Conservation (phyloP, 1,140 invertebrate species). For the Drosophila teissieri region DNA sequence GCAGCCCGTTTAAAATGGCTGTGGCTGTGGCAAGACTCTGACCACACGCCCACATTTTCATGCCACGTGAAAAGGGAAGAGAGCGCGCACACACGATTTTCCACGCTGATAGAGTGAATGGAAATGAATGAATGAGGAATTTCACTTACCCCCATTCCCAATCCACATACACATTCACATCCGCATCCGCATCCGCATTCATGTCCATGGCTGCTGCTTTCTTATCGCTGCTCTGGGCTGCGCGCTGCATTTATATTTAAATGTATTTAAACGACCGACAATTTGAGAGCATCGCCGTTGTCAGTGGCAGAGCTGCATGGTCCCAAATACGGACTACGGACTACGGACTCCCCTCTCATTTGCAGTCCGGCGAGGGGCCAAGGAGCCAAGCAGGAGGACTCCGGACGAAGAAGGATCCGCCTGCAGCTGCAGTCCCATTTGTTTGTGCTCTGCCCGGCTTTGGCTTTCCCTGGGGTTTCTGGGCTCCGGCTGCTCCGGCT, state of each 20-base stretch:
- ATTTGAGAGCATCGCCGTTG: constrained; percentile 77
- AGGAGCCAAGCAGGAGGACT: constrained; percentile 18
- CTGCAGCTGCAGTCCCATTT: constrained; percentile 47
- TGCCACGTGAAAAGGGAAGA: background rate
- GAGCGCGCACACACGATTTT: constrained; percentile 45
- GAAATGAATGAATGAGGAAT: constrained; percentile 76
- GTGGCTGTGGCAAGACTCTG: constrained; percentile 63
- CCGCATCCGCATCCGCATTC: constrained; percentile 28
- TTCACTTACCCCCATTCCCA: constrained; percentile 56
- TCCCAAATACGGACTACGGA: background rate
- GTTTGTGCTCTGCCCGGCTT: constrained; percentile 65
- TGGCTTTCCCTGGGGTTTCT: constrained; percentile 23
- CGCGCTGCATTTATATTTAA: constrained; percentile 78
- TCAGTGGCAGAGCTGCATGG: constrained; percentile 36
- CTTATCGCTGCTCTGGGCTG: constrained; percentile 59
- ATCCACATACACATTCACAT: constrained; percentile 8
- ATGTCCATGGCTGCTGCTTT: constrained; percentile 46
- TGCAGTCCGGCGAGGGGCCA: constrained; percentile 48
- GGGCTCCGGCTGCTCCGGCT: constrained; percentile 43
- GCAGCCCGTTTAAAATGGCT: constrained; percentile 63
- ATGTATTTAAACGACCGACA: constrained; percentile 83
- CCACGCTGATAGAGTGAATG: constrained; percentile 72
- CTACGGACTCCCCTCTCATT: constrained; percentile 46
- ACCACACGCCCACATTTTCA: constrained; percentile 23
- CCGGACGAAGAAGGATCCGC: constrained; percentile 6